phyloP scores from a whole-genome alignment of 1,140 invertebrate genomes.

The Mactra quadrangularis region DNA sequence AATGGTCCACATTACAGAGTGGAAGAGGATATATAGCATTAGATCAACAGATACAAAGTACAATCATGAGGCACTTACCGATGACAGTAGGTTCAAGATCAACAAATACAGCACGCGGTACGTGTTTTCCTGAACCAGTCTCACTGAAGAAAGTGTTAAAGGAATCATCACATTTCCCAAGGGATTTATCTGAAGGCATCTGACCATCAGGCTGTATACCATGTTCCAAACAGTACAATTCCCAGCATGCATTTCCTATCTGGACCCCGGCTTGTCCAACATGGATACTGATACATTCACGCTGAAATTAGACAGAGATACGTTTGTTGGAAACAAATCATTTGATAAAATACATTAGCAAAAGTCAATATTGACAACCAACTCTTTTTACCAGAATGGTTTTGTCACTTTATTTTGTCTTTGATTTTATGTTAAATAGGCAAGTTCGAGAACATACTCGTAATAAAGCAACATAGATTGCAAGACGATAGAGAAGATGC shows the following conservation, averaged over 20 bases:
- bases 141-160: conserved; percentile 96
- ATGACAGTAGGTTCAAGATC: conserved; percentile 93
- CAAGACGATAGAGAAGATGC: no score
- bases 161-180: conserved; percentile 89
- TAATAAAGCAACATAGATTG: background rate
- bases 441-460: no score
- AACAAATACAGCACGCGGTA: conserved; percentile 92
- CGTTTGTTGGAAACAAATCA: background rate
- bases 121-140: conserved; percentile 90
- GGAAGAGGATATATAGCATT: background rate
- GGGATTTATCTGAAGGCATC: conserved; percentile 76
- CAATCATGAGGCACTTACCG: conserved; percentile 72
- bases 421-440: background rate
- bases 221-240: conserved; percentile 94
- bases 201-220: conserved; percentile 94
- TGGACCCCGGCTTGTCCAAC: conserved; percentile 95
- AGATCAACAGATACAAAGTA: background rate
- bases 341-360: no score
- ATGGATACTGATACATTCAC: conserved; percentile 93
- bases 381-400: background rate
- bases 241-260: conserved; percentile 86
- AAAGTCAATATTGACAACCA: no score
- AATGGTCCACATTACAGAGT: background rate
- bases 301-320: conserved; percentile 67
- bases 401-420: background rate